These are phyloP conservation scores for Hetaerina titia DNA, from an alignment of 2,888 invertebrate genomes.

Conservation along the genomic window DNA sequence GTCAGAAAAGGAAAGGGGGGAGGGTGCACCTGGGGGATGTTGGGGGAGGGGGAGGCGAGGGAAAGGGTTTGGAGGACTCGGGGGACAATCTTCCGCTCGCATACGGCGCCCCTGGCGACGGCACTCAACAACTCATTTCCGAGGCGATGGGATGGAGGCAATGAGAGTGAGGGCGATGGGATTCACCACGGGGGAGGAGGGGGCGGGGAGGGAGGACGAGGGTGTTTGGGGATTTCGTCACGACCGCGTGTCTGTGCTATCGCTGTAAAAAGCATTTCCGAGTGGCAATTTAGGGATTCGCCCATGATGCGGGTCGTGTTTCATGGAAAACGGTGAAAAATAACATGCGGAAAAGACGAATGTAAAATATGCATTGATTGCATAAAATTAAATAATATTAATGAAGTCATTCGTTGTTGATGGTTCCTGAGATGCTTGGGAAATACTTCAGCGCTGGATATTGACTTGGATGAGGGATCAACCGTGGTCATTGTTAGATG, in stretches of 20 bases:
- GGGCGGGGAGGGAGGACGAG: background rate
- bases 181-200: background rate
- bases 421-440: too few species aligned
- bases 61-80: background rate
- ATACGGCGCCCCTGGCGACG: background rate
- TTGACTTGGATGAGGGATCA: too few species aligned
- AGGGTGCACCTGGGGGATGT: background rate
- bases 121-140: slow-evolving; percentile 21
- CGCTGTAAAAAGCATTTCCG: background rate
- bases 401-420: too few species aligned
- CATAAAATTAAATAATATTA: too few species aligned
- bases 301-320: background rate
- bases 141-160: background rate
- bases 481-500: too few species aligned
- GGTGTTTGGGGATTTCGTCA: background rate
- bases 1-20: background rate
- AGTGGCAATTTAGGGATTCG: background rate
- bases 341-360: background rate
- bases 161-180: too few species aligned
- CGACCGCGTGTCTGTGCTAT: background rate
- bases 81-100: background rate
- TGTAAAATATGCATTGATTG: too few species aligned
- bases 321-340: background rate
- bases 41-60: background rate
- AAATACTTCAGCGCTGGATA: too few species aligned